Evolutionary conservation across 2,888 invertebrate genomes (phyloP).

Genomic region (Polylopha cassiicola): DNA sequence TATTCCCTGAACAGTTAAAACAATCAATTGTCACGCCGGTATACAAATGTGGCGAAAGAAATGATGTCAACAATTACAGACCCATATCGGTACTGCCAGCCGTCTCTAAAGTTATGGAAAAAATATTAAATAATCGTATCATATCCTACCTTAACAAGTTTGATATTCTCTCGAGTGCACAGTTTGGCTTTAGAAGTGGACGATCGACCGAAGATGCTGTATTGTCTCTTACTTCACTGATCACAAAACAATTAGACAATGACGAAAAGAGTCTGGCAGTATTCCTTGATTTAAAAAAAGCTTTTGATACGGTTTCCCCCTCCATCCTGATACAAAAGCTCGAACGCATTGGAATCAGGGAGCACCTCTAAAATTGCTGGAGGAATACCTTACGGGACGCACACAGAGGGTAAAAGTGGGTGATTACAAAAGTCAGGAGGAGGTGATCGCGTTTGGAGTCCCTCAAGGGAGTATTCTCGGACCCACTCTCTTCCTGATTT

Average conservation of each 20-base stretch:
- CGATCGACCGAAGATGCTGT: conserved; percentile 13
- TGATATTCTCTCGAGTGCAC: conserved; percentile 8
- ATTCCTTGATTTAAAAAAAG: conserved; percentile 16
- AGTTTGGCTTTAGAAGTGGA: conserved; percentile 11
- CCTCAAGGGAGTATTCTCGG: conserved; percentile 14
- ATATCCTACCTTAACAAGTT: conserved; percentile 5
- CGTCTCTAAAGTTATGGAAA: conserved; percentile 9
- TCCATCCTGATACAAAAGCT: conserved; percentile 9
- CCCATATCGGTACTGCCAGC: no score
- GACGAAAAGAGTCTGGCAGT: conserved; percentile 5
- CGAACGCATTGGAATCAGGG: conserved; percentile 11
- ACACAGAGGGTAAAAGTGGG: conserved; percentile 9
- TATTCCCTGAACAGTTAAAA: conserved; percentile 1
- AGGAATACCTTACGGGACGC: conserved; percentile 3
- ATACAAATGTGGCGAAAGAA: conserved; percentile 2
- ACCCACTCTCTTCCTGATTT: conserved; percentile 18
- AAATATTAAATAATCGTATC: conserved; percentile 4
- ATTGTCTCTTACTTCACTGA: background rate
- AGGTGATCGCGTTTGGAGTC: conserved; percentile 3
- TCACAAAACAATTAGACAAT: background rate
- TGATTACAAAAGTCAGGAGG: background rate
- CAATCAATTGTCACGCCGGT: conserved; percentile 3
- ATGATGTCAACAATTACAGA: conserved; percentile 9
- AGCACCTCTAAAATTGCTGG: conserved; percentile 1
- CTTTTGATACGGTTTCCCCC: conserved; percentile 15